Percentiles rank a stretch among this genome's conserved stretches.
These are phyloP conservation scores for Pantelozetes paolii DNA, from an alignment of 2,888 invertebrate species.

Conservation along the genomic window DNA sequence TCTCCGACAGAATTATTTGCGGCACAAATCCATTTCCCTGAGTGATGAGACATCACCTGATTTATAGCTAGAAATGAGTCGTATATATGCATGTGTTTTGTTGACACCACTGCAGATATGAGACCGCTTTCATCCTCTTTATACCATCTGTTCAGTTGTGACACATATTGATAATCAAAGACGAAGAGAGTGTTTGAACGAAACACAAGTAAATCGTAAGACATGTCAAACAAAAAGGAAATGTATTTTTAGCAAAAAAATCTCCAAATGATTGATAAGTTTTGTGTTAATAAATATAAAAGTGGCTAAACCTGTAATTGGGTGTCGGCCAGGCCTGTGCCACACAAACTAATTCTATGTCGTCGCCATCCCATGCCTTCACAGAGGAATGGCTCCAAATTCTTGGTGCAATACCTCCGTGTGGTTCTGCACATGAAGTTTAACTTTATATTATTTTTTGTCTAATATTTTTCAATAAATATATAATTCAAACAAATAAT, in stretches of 20 bases:
- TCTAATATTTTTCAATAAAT: no score
- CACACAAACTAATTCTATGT: conserved; percentile 52
- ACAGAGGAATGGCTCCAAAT: conserved; percentile 42
- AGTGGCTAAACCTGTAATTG: conserved; percentile 48
- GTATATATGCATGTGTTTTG: conserved; percentile 36
- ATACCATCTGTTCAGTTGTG: conserved; percentile 39
- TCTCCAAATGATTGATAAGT: conserved; percentile 30
- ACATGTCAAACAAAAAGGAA: conserved; percentile 3
- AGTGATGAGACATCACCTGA: conserved; percentile 38
- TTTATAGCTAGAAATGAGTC: conserved; percentile 30
- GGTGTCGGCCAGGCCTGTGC: conserved; percentile 53
- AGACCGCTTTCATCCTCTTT: conserved; percentile 40
- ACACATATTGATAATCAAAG: conserved; percentile 35
- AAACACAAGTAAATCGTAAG: neutral
- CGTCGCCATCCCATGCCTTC: conserved; percentile 47
- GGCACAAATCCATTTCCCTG: conserved; percentile 43
- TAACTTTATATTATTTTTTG: neutral
- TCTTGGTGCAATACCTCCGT: conserved; percentile 38
- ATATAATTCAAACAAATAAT: no score
- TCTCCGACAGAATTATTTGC: conserved; percentile 41
- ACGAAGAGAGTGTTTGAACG: neutral
- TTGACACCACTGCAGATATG: conserved; percentile 38
- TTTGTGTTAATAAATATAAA: conserved; percentile 29
- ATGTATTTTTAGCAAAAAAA: conserved; percentile 30
- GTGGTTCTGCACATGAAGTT: conserved; percentile 20